Conservation (phyloP, 2,113 vertebrate genomes). For the Callionymus lyra region DNA sequence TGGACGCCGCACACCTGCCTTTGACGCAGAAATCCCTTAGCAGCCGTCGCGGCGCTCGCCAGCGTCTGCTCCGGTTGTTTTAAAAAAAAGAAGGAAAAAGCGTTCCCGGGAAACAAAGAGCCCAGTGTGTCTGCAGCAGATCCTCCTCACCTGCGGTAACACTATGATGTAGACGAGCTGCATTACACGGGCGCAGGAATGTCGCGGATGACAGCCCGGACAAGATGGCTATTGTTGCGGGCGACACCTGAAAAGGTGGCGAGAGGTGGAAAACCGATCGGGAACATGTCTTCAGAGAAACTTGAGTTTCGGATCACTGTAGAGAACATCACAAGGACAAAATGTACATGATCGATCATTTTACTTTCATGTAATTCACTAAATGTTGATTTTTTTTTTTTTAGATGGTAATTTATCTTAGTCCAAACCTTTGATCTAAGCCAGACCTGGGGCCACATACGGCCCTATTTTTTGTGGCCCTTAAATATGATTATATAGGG, state of each 20-base stretch:
- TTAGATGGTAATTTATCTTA: too few relatives aligned
- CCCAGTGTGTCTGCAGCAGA: slow-evolving; percentile 41
- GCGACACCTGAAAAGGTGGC: slow-evolving; percentile 39
- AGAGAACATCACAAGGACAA: too few relatives aligned
- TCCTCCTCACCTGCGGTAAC: slow-evolving; percentile 52
- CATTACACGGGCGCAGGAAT: slow-evolving; percentile 51
- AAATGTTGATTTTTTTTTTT: too few relatives aligned
- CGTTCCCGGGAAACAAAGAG: slow-evolving; percentile 44
- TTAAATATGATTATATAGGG: too few relatives aligned
- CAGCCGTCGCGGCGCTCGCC: slow-evolving; percentile 15
- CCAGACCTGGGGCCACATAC: too few relatives aligned
- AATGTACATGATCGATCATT: too few relatives aligned
- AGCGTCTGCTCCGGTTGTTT: slow-evolving; percentile 19
- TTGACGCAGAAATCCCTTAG: slow-evolving; percentile 16
- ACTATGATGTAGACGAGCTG: slow-evolving; percentile 48
- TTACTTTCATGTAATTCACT: too few relatives aligned
- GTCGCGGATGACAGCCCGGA: slow-evolving; percentile 44
- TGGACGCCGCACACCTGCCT: slow-evolving; percentile 26
- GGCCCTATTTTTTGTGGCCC: too few relatives aligned
- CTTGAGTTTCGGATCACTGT: too few relatives aligned
- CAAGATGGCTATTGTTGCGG: slow-evolving; percentile 51
- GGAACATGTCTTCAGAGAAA: neutral
- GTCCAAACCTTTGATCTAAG: too few relatives aligned
- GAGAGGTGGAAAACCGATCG: slow-evolving; percentile 31
- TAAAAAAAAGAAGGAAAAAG: slow-evolving; percentile 34